phyloP scores from a whole-genome alignment of 2,888 invertebrate species.

The Belgica antarctica region DNA sequence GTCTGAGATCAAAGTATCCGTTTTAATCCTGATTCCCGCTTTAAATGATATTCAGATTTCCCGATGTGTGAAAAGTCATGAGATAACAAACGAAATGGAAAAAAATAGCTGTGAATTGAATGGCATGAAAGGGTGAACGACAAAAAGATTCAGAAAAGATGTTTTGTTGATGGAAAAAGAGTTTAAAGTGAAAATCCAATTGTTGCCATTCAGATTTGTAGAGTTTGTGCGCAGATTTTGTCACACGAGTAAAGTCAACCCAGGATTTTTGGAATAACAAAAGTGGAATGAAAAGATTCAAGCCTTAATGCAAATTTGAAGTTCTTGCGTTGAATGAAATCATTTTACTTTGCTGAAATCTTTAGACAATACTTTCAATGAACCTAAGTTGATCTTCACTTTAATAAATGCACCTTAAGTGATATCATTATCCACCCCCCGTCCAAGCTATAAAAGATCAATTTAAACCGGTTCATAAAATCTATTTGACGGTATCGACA shows the following conservation, averaged over 20 bases:
- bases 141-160: background rate
- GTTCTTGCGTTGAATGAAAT: too few relatives aligned
- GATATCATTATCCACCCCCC: too few relatives aligned
- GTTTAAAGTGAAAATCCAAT: background rate
- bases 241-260: background rate
- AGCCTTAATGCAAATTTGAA: too few relatives aligned
- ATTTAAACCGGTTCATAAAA: slow-evolving; percentile 32
- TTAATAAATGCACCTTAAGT: too few relatives aligned
- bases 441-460: slow-evolving; percentile 8
- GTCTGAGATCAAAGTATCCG: slow-evolving; percentile 17
- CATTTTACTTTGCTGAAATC: too few relatives aligned
- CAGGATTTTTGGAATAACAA: background rate
- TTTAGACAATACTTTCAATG: too few relatives aligned
- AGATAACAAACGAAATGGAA: slow-evolving; percentile 18
- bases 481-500: slow-evolving; percentile 34
- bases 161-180: slow-evolving; percentile 2
- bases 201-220: background rate
- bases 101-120: slow-evolving; percentile 22
- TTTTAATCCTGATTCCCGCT: slow-evolving; percentile 9
- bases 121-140: slow-evolving; percentile 18
- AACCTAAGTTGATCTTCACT: too few relatives aligned
- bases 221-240: background rate
- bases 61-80: slow-evolving; percentile 41
- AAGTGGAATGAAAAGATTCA: too few relatives aligned
- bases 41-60: slow-evolving; percentile 26